Evolutionary conservation across 2,113 vertebrate species (phyloP), one percentile per base, ranked within the genome.

Genomic region (Carettochelys insculpta): DNA sequence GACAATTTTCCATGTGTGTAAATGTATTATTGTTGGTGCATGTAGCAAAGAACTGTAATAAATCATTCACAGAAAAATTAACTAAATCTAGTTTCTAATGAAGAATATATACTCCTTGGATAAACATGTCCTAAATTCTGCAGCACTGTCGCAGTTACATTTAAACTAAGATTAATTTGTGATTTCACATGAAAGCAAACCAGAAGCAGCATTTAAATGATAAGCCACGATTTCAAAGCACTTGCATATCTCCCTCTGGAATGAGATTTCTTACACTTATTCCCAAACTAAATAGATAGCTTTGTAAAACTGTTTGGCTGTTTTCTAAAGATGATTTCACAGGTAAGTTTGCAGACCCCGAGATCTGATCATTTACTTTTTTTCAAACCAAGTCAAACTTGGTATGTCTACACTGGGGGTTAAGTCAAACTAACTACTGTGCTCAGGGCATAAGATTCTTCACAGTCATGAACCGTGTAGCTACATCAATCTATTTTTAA

Each of bases 61-160:
- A 80, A n/a, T n/a, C n/a, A n/a, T 24, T 47, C 53, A 41, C 11
- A 25, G 47, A 34, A 25, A 65, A 65, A 38, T 19, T 22, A n/a
- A 65, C 34, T 61, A 77, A 11, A n/a, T 19, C 17, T 22, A 19
- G 81, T 34, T 24, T 65, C 38, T 75, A 45, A 51, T 4, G 31
- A 81, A 82, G 83, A 45, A 61, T 7, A 56, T 29, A 38, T 10
- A 43, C 48, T 54, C 31, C 24, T 43, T 80, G 90, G 77, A 52
- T 65, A 91, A 88, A 45, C 12, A 34, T 27, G 61, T 86, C 90
- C 61, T 24, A 88, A 88, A 91, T 78, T 83, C 5, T 73, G 12
- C 71, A 38, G 24, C 43, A 50, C 0, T 75, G 48, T 4, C 22
- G 25, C 22, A 68, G 10, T 0, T 52, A 47, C 83, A 85, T 73